Conservation (phyloP, 92 coral and sea anemone species). For the Desmophyllum pertusum region DNA sequence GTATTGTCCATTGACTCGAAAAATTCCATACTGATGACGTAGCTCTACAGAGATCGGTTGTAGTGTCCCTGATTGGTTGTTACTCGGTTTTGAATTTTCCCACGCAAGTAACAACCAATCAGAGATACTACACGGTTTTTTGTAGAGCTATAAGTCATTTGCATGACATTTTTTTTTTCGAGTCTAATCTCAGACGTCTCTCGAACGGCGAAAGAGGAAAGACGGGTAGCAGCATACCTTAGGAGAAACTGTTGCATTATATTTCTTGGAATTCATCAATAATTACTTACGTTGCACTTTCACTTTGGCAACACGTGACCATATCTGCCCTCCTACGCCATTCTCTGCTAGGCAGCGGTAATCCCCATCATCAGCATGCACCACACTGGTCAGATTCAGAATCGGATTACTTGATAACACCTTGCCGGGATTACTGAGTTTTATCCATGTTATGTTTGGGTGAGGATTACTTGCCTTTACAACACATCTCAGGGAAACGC, state of each 20-base stretch:
- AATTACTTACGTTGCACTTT: not conserved
- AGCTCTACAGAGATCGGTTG: no score
- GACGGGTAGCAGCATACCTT: no score
- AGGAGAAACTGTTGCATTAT: no score
- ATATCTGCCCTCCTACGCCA: not conserved
- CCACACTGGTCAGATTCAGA: not conserved
- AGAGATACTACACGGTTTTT: no score
- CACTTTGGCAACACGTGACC: not conserved
- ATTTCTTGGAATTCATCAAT: not conserved
- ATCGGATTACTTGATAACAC: not conserved
- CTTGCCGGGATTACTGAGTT: not conserved
- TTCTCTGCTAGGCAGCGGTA: slow-evolving; percentile 21
- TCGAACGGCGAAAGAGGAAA: not conserved
- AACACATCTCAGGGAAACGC: not conserved
- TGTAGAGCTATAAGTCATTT: no score
- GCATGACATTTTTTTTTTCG: no score
- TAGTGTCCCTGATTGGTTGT: no score
- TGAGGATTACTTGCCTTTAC: not conserved
- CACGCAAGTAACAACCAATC: no score
- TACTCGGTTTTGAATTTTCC: no score
- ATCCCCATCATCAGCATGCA: not conserved
- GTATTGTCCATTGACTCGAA: no score
- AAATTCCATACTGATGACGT: no score
- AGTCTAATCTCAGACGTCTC: not conserved
- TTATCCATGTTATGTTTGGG: not conserved